Percentiles rank a stretch among this genome's conserved stretches.
Conservation (phyloP, 2,113 vertebrate genomes). For the Laticauda colubrina region DNA sequence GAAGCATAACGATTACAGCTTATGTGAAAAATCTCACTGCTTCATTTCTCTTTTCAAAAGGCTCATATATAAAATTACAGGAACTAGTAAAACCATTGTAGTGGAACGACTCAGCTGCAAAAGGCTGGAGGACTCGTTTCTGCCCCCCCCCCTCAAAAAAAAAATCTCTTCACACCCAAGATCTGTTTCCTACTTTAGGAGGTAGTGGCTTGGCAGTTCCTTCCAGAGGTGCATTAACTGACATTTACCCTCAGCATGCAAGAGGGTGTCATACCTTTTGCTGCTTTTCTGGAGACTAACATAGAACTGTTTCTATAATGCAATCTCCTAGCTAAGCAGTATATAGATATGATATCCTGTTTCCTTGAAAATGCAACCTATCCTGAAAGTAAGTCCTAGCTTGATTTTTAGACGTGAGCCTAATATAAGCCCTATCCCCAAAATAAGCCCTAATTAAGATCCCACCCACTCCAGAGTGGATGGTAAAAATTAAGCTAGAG, state of each 20-base stretch:
- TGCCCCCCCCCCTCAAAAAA: background rate
- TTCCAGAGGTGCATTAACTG: background rate
- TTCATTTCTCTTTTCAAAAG: background rate
- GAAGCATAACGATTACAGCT: background rate
- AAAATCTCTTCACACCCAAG: background rate
- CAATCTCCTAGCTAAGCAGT: background rate
- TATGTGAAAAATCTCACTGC: background rate
- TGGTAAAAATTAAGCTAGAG: too few relatives aligned
- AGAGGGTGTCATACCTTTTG: background rate
- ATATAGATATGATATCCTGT: background rate
- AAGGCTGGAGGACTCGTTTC: background rate
- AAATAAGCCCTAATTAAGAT: too few relatives aligned
- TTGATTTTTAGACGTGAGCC: too few relatives aligned
- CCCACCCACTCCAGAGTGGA: too few relatives aligned
- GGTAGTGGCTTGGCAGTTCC: background rate
- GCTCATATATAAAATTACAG: slow-evolving; percentile 22
- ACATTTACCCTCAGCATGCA: background rate
- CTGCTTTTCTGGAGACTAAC: background rate
- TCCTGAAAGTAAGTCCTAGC: too few relatives aligned
- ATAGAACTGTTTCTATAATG: background rate
- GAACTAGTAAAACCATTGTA: background rate
- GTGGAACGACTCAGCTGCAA: background rate
- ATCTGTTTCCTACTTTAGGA: background rate
- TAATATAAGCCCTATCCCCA: too few relatives aligned
- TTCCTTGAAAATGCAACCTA: too few relatives aligned